phyloP scores from a whole-genome alignment of 2,113 vertebrate genomes.

The Limnothrissa miodon region DNA sequence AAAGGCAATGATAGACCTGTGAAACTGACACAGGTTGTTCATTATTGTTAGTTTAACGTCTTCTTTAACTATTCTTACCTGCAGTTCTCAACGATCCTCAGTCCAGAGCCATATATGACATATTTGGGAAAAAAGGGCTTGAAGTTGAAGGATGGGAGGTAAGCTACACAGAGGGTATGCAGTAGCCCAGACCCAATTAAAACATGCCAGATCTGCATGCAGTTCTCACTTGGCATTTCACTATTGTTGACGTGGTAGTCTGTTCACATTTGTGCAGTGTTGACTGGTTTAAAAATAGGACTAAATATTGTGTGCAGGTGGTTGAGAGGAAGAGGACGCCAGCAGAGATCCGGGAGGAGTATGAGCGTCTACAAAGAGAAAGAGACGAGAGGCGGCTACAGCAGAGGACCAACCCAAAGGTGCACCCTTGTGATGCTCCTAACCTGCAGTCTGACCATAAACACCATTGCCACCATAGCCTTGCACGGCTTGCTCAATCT shows the following conservation, averaged over 20 bases:
- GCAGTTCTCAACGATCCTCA: slow-evolving; percentile 93
- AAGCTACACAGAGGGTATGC: slow-evolving; percentile 47
- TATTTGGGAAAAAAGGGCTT: slow-evolving; percentile 95
- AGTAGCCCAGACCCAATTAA: neutral
- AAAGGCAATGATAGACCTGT: neutral
- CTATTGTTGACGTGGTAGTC: neutral
- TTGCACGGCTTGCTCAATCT: too few species aligned
- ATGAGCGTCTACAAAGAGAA: slow-evolving; percentile 89
- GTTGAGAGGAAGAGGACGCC: slow-evolving; percentile 92
- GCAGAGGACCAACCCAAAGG: slow-evolving; percentile 97
- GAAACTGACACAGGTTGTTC: neutral
- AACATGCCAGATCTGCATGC: neutral
- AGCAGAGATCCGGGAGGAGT: slow-evolving; percentile 93
- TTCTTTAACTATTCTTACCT: neutral
- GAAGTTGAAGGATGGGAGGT: slow-evolving; percentile 99
- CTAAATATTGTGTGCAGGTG: slow-evolving; percentile 68
- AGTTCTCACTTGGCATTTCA: neutral
- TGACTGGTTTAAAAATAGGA: neutral
- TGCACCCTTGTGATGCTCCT: slow-evolving; percentile 45
- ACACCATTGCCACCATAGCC: neutral
- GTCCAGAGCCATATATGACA: slow-evolving; percentile 95
- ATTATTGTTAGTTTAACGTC: neutral
- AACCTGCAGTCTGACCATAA: neutral
- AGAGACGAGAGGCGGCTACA: slow-evolving; percentile 90
- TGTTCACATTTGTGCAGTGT: neutral